Evolutionary conservation across 2,888 invertebrate genomes (phyloP), one percentile per base, ranked within the genome.

Genomic region (Drosophila vallismaia): DNA sequence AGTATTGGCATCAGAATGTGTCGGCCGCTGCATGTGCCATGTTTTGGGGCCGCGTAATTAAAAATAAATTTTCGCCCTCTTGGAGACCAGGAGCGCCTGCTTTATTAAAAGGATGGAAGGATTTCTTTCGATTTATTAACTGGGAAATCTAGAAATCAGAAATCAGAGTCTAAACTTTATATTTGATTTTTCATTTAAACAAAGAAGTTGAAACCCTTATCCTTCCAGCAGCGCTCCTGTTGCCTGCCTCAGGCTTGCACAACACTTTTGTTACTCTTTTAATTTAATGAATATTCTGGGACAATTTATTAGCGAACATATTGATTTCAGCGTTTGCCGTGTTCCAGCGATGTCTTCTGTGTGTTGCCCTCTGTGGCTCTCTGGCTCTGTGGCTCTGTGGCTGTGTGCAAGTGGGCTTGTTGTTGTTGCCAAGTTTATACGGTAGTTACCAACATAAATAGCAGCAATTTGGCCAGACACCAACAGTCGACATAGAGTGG

Each of bases 391-490:
- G 19, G 19, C 26, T 12, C 14, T 19, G 33, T 9, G 29, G 26
- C 28, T 40, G 45, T 33, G 26, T 36, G 58, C 29, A 7, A 53
- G 36, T 56, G 51, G 57, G 53, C 57, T 56, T 68, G 77, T 57
- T 67, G 66, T 80, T 83, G 79, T 82, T 74, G 85, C 76, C 82
- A 89, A 89, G 86, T 90, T 84, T 90, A 90, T 90, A 89, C 90
- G 90, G 90, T 90, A 91, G 91, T 91, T 91, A 90, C 90, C 90
- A 90, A 91, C 91, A 91, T 91, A 91, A 91, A 91, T 91, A 91
- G 91, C 91, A 88, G 88, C 91, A 90, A 90, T 89, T 90, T 89
- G 90, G 77, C 74, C 83, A 86, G 85, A 83, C 86, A 82, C 82
- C 68, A 52, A 51, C 50, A 42, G 50, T 45, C 45, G 14, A 46